Base-by-base conservation (phyloP, 2,888 invertebrate genomes). In the Drosophila subsilvestris region DNA sequence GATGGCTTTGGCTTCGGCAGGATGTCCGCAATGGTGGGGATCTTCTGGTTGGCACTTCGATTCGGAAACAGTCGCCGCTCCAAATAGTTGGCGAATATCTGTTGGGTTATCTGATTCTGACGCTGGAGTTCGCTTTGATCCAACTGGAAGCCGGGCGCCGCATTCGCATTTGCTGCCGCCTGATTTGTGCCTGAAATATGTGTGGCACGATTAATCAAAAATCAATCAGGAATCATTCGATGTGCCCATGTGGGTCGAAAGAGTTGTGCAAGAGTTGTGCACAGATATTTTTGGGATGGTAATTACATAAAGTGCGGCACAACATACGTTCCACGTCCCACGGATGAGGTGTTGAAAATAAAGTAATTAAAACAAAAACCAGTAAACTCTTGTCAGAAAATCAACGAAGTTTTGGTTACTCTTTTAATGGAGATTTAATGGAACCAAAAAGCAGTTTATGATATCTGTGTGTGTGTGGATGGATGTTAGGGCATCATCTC, bases 41-140 rank as follows among this genome's bases (percentile, higher is more conserved):
- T 92, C 74, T 90, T 91, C 50, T 91, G 91, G 74, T 86, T 90
- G 0, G 93, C 93, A 62, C 91, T 92, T 48, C 94, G 92, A 76
- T 93, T 93, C 4, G 95, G 93, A 60, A 95, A 95, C 49, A 96
- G 90, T 48, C 94, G 94, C 89, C 95, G 94, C 91, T 96, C 95
- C 74, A 96, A 93, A 89, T 94, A 96, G 68, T 95, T 95, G 89
- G 95, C 95, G 77, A 96, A 93, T 78, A 96, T 95, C 93, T 95
- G 95, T 92, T 95, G 94, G 37, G 96, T 96, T 91, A 96, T 96
- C 91, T 94, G 94, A 93, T 96, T 96, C 93, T 96, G 95, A 74
- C 95, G 93, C 84, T 94, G 95, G 91, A 96, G 91, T 91, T 96
- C 95, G 79, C 93, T 93, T 78, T 92, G 88, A 74, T 93, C 92